phyloP scores from a whole-genome alignment of 2,888 invertebrate species.

The Agrypnus murinus region DNA sequence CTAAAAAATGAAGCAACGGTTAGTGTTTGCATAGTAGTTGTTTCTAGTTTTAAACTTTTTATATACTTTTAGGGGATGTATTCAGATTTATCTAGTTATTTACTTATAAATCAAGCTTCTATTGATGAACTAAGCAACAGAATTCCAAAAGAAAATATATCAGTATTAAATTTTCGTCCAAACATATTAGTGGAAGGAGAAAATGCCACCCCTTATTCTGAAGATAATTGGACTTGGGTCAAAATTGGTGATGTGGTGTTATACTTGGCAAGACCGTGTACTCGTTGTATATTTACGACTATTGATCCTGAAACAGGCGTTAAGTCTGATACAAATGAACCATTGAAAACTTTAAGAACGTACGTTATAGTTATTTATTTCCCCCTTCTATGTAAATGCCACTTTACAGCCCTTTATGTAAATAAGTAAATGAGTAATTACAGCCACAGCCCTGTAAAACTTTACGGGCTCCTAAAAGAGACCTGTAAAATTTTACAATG shows the following conservation, averaged over 20 bases:
- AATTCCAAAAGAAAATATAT: slow-evolving; percentile 67
- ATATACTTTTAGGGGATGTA: slow-evolving; percentile 70
- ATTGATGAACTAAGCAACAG: slow-evolving; percentile 73
- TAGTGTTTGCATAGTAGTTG: slow-evolving; percentile 25
- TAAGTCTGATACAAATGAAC: slow-evolving; percentile 71
- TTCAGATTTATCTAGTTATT: slow-evolving; percentile 74
- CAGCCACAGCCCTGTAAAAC: no score
- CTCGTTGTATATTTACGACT: slow-evolving; percentile 71
- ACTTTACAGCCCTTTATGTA: no score
- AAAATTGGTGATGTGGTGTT: slow-evolving; percentile 73
- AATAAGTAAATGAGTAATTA: no score
- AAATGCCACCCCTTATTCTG: slow-evolving; percentile 68
- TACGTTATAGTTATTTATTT: no score
- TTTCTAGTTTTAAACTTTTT: slow-evolving; percentile 3
- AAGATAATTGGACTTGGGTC: slow-evolving; percentile 76
- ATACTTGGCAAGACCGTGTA: slow-evolving; percentile 74
- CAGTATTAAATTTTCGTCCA: slow-evolving; percentile 73
- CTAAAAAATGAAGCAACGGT: slow-evolving; percentile 63
- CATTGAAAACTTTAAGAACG: slow-evolving; percentile 74
- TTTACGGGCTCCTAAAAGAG: no score
- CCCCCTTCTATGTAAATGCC: no score
- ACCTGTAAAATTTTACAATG: no score
- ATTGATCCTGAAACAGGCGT: slow-evolving; percentile 72
- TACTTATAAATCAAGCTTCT: slow-evolving; percentile 73
- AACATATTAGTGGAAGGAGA: slow-evolving; percentile 74